Evolutionary conservation across 2,797 vertebrate genomes (phyloP).

Genomic region (Synaphobranchus kaupii): DNA sequence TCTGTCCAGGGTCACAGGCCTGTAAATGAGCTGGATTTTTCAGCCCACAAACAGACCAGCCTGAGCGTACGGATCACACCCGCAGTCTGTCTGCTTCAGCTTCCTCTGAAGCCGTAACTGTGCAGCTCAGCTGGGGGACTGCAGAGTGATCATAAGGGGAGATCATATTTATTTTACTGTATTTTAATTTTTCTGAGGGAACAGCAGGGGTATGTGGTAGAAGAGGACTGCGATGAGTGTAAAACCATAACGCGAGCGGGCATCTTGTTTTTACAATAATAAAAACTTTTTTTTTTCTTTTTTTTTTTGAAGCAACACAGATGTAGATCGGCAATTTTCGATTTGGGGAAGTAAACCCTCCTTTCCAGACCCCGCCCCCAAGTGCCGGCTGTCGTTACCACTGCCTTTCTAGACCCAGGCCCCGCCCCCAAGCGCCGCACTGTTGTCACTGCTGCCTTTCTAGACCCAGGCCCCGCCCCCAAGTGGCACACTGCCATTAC

Average conservation of each 20-base stretch:
- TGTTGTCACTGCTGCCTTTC: no score
- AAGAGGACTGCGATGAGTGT: background rate
- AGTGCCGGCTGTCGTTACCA: no score
- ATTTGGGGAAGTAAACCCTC: background rate
- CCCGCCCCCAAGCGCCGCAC: no score
- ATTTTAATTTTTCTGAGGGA: background rate
- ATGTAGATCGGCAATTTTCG: background rate
- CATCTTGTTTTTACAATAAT: background rate
- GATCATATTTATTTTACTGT: background rate
- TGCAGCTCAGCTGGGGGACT: background rate
- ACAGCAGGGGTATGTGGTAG: background rate
- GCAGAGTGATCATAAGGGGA: background rate
- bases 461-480: no score
- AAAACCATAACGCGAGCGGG: background rate
- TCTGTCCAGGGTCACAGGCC: background rate
- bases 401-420: no score
- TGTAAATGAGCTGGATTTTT: background rate
- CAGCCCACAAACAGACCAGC: background rate
- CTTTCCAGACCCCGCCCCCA: background rate
- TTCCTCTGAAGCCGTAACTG: background rate
- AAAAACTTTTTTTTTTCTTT: background rate
- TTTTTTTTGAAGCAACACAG: background rate
- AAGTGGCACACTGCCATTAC: no score
- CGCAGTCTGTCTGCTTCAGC: background rate
- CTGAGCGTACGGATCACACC: no score